Evolutionary conservation across 2,888 invertebrate genomes (phyloP), one percentile per base, ranked within the genome.

Genomic region (Gasteruption jaculator): DNA sequence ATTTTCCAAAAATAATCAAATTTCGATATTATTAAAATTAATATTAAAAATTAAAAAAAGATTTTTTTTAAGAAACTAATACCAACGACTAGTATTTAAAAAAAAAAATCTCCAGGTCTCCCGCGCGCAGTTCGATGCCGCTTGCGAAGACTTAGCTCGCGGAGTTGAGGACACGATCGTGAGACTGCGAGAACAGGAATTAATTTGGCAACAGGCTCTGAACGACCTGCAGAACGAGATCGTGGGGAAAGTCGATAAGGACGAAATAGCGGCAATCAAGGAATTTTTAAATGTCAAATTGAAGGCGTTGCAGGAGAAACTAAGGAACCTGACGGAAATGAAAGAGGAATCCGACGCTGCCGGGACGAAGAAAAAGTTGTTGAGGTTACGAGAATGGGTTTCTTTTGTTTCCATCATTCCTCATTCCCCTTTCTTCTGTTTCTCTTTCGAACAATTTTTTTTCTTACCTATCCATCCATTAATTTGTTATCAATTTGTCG

Each of bases 291-390:
- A 79, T 50, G 73, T 62, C 41, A 82, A 81, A 57, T 62, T 85
- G 41, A 75, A 75, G 49, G 68, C 72, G 18, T 61, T 85, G 26
- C 82, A 83, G 55, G 79, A 81, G 1, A 78, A 78, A 48, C 65
- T 85, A 32, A 81, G 79, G 54, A 72, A 76, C 30, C 71, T 85
- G 58, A 74, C 78, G 0, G 74, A 76, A 2, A 57, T 82, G 53
- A 76, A 78, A 37, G 72, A 74, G 21, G 82, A 83, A 39, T 78
- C 76, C 1, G 83, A 86, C 47, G 86, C 87, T 0, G 86, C 86
- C 3, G 87, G 85, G 3, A 79, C 83, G 1, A 85, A 83, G 63
- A 81, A 76, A 62, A 70, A n/a, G n/a, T n/a, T n/a, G n/a, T n/a
- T n/a, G n/a, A n/a, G n/a, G n/a, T n/a, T n/a, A n/a, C n/a, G n/a